Percentiles rank a stretch among this genome's conserved stretches.
phyloP scores from a whole-genome alignment of 2,113 vertebrate genomes.

The Lepidothrix coronata region DNA sequence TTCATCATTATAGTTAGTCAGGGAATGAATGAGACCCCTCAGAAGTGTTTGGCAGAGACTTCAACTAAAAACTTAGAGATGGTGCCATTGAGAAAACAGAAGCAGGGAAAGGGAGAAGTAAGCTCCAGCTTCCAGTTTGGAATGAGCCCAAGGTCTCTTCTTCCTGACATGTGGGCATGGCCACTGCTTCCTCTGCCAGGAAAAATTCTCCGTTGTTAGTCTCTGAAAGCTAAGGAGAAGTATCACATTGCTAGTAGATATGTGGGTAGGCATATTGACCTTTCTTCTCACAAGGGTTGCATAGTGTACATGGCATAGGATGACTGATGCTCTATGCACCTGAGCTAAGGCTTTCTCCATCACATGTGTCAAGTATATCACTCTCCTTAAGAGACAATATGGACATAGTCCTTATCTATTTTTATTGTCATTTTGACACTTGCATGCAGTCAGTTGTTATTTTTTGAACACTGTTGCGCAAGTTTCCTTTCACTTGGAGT shows the following conservation, averaged over 20 bases:
- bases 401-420: not conserved
- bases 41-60: not conserved
- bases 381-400: not conserved
- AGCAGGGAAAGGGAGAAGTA: not conserved
- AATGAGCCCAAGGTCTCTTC: not conserved
- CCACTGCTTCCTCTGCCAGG: not conserved
- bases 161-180: not conserved
- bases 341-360: not conserved
- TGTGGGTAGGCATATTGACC: fast-evolving
- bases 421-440: not conserved
- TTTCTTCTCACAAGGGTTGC: not conserved
- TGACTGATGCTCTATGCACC: not conserved
- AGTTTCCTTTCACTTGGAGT: not conserved
- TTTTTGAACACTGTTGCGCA: not conserved
- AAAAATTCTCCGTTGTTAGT: not conserved
- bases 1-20: not conserved
- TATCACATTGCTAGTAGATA: not conserved
- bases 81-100: not conserved
- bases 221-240: fast-evolving
- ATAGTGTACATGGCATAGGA: not conserved
- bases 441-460: not conserved
- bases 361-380: not conserved
- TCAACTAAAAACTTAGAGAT: not conserved
- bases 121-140: not conserved
- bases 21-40: not conserved